phyloP scores from a whole-genome alignment of 2,888 invertebrate genomes.

The Clunio marinus region DNA sequence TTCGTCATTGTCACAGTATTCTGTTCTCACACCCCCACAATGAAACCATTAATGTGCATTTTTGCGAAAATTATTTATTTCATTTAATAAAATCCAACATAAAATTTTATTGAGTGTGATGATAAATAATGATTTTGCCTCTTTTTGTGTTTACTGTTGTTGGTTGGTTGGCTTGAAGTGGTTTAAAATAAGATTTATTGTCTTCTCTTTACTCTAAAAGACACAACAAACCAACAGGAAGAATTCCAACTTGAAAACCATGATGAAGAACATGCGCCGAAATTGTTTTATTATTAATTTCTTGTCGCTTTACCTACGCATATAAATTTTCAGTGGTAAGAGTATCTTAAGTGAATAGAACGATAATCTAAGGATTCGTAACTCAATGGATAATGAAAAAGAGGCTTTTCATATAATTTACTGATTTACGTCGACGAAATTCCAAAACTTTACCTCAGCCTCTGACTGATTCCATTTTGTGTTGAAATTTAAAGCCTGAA shows the following conservation, averaged over 20 bases:
- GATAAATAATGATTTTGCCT: slow-evolving; percentile 29
- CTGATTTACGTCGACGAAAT: no score
- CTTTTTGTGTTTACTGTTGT: background rate
- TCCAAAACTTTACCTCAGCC: no score
- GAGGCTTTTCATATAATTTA: no score
- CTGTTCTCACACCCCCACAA: background rate
- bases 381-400: background rate
- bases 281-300: slow-evolving; percentile 6
- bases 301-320: background rate
- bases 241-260: background rate
- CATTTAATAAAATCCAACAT: slow-evolving; percentile 35
- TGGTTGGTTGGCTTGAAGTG: background rate
- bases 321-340: background rate
- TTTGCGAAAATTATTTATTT: slow-evolving; percentile 33
- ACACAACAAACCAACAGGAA: background rate
- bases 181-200: slow-evolving; percentile 24
- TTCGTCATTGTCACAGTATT: slow-evolving; percentile 32
- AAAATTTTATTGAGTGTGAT: slow-evolving; percentile 36
- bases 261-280: slow-evolving; percentile 16
- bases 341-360: background rate
- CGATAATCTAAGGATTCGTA: background rate
- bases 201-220: background rate
- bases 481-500: no score
- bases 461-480: no score
- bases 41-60: slow-evolving; percentile 25